A percentile compares a stretch with the other conserved stretches of the same genome.
Evolutionary conservation across 1,140 invertebrate genomes (phyloP).

Genomic region (Pogonus chalceus): DNA sequence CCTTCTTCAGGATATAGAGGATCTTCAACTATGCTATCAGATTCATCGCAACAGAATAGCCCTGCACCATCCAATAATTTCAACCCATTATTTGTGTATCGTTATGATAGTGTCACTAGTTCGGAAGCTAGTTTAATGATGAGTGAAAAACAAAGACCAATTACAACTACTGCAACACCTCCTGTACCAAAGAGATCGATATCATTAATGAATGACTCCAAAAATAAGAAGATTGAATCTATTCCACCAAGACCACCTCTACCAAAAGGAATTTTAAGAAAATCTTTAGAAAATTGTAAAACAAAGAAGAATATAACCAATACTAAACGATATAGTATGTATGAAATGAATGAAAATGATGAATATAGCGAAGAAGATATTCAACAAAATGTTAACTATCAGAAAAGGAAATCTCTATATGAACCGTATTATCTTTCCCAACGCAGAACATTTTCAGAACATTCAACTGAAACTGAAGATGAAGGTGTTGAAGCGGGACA

Average conservation of each 20-base stretch:
- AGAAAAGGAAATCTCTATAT: constrained; percentile 59
- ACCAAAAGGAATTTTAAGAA: constrained; percentile 59
- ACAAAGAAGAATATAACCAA: constrained; percentile 41
- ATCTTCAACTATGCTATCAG: constrained; percentile 70
- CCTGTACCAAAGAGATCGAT: constrained; percentile 52
- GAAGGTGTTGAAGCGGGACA: constrained; percentile 38
- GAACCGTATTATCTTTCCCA: constrained; percentile 53
- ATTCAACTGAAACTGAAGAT: constrained; percentile 51
- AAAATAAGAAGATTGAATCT: constrained; percentile 36
- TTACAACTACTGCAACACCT: constrained; percentile 38
- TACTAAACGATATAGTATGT: constrained; percentile 67
- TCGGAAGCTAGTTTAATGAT: constrained; percentile 51
- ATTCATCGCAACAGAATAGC: constrained; percentile 57
- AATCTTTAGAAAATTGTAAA: constrained; percentile 37
- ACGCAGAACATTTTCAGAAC: constrained; percentile 21
- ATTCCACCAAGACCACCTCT: constrained; percentile 57
- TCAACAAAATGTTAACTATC: constrained; percentile 24
- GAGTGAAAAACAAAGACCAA: constrained; percentile 41
- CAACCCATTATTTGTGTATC: constrained; percentile 69
- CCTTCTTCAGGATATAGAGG: constrained; percentile 77
- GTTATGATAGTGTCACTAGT: constrained; percentile 65
- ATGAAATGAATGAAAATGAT: constrained; percentile 44
- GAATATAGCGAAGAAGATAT: constrained; percentile 39
- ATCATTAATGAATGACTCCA: constrained; percentile 46
- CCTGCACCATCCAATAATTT: constrained; percentile 41